These are phyloP conservation scores for Parazoanthus swiftii DNA, from an alignment of 92 coral and sea anemone species.

Conservation along the genomic window DNA sequence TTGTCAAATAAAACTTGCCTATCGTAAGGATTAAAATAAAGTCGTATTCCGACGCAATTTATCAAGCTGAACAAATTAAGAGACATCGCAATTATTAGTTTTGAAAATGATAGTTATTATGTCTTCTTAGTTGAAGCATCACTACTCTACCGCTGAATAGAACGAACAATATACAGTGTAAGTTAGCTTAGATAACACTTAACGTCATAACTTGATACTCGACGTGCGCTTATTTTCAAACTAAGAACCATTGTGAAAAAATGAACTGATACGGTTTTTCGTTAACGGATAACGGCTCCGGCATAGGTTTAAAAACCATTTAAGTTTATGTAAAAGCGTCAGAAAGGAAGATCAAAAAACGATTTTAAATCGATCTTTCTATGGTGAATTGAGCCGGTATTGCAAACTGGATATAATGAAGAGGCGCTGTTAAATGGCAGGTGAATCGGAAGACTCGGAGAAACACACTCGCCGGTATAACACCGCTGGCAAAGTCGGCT, in stretches of 20 bases:
- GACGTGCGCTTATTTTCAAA: too few species aligned
- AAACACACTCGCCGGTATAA: background rate
- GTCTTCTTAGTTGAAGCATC: background rate
- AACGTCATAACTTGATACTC: too few species aligned
- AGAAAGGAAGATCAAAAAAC: background rate
- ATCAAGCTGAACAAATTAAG: background rate
- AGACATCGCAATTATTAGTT: background rate
- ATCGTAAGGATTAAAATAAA: background rate
- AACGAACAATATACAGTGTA: too few species aligned
- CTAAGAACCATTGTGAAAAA: too few species aligned
- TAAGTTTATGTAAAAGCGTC: background rate
- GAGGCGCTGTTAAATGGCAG: background rate
- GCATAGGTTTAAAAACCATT: too few species aligned
- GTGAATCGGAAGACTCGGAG: background rate
- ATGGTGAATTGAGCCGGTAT: background rate
- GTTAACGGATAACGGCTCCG: too few species aligned
- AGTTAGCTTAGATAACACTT: too few species aligned
- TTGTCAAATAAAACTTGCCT: background rate
- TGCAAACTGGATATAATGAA: too few species aligned
- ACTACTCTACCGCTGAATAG: background rate
- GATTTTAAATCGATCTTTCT: background rate
- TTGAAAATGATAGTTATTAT: background rate
- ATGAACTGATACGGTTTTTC: too few species aligned
- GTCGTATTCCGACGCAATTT: background rate
- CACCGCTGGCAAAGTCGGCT: background rate